Evolutionary conservation across 2,888 invertebrate genomes (phyloP).

Genomic region (Drosophila austrosaltans): DNA sequence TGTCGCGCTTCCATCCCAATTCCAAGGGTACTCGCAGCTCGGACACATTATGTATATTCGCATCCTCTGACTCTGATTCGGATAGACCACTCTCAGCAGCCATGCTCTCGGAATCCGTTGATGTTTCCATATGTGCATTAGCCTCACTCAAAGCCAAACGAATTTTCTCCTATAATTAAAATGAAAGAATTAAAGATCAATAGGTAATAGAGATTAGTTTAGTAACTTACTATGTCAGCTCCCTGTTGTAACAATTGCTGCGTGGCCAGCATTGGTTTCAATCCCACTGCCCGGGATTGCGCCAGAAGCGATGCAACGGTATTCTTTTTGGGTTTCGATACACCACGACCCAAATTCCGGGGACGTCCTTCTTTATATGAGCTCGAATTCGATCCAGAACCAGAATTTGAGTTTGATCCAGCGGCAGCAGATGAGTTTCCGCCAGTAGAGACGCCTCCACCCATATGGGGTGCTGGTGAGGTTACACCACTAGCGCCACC

Average conservation of each 20-base stretch:
- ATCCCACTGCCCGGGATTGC: slow-evolving; percentile 92
- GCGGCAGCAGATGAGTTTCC: slow-evolving; percentile 28
- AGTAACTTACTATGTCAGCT: slow-evolving; percentile 84
- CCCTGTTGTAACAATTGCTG: slow-evolving; percentile 85
- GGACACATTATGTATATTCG: slow-evolving; percentile 83
- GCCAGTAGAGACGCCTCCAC: slow-evolving; percentile 52
- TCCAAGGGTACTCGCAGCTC: slow-evolving; percentile 88
- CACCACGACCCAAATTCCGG: slow-evolving; percentile 92
- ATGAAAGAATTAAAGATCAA: slow-evolving; percentile 14
- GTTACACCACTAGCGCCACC: slow-evolving; percentile 66
- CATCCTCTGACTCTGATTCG: slow-evolving; percentile 86
- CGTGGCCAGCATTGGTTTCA: slow-evolving; percentile 90
- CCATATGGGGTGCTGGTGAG: slow-evolving; percentile 58
- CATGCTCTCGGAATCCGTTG: slow-evolving; percentile 86
- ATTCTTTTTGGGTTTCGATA: slow-evolving; percentile 96
- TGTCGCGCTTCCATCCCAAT: slow-evolving; percentile 96
- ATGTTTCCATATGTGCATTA: slow-evolving; percentile 85
- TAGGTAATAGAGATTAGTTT: rapidly evolving
- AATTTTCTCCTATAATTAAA: slow-evolving; percentile 84
- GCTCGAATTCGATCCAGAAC: slow-evolving; percentile 54
- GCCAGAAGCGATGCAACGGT: slow-evolving; percentile 94
- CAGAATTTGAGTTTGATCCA: slow-evolving; percentile 22
- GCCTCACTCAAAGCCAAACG: slow-evolving; percentile 85
- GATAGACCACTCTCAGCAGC: slow-evolving; percentile 86
- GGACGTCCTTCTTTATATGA: slow-evolving; percentile 90